These are phyloP conservation scores for Chaetophractus vellerosus DNA, from an alignment of 2,797 vertebrate species.

Conservation along the genomic window DNA sequence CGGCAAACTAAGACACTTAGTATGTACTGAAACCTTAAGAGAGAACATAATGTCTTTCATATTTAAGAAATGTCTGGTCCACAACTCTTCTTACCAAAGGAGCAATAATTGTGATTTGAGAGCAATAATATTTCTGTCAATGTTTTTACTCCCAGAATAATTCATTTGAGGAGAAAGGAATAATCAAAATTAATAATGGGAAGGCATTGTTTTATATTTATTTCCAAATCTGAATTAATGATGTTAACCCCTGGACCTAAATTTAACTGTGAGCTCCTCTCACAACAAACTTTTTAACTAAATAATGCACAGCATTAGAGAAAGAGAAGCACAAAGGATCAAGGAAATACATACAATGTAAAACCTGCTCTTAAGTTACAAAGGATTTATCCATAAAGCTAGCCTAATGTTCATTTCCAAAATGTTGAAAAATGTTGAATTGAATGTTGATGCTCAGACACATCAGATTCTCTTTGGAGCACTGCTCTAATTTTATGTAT, in stretches of 20 bases:
- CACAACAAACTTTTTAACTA: neutral
- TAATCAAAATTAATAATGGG: neutral
- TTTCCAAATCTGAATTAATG: neutral
- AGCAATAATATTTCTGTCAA: neutral
- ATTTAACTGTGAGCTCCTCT: neutral
- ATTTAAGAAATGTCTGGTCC: neutral
- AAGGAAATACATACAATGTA: neutral
- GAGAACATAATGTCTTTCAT: neutral
- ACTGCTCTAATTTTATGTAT: neutral
- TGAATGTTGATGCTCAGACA: neutral
- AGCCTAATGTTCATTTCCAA: neutral
- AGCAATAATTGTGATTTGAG: neutral
- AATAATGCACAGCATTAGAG: neutral
- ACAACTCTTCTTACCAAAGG: constrained; percentile 31
- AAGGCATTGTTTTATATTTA: neutral
- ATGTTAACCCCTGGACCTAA: neutral
- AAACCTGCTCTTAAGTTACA: neutral
- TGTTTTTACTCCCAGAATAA: neutral
- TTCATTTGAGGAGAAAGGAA: neutral
- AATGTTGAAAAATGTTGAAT: neutral
- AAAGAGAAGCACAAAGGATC: neutral
- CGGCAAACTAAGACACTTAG: no score
- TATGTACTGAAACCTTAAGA: neutral
- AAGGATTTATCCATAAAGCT: neutral
- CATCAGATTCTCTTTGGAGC: neutral